These are phyloP conservation scores for Schizopygopsis pylzovi DNA, from an alignment of 2,797 vertebrate species.

Conservation along the genomic window DNA sequence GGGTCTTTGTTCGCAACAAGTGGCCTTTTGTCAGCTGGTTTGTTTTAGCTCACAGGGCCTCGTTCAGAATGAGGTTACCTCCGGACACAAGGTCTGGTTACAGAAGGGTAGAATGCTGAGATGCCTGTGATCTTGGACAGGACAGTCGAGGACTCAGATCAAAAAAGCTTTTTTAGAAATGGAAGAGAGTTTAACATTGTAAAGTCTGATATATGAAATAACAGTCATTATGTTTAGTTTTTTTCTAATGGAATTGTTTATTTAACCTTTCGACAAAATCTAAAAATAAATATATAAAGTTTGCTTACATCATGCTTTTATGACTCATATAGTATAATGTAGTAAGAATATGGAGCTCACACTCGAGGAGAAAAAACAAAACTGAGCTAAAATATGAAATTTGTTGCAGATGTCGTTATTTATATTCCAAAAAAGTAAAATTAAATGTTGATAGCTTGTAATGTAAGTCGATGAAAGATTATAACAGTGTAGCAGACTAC, in stretches of 20 bases:
- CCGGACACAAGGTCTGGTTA: slow-evolving; percentile 56
- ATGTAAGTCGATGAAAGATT: not conserved
- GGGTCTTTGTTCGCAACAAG: slow-evolving; percentile 15
- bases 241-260: not conserved
- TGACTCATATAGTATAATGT: not conserved
- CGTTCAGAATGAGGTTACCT: slow-evolving; percentile 54
- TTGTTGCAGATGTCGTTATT: not conserved
- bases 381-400: not conserved
- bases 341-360: not conserved
- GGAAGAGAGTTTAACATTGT: not conserved
- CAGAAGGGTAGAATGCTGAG: slow-evolving; percentile 58
- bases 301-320: not conserved
- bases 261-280: not conserved
- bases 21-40: slow-evolving; percentile 29
- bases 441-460: not conserved
- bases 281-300: not conserved
- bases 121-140: slow-evolving; percentile 38
- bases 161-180: not conserved
- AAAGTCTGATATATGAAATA: not conserved
- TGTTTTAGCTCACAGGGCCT: slow-evolving; percentile 19
- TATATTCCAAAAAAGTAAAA: not conserved
- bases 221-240: not conserved
- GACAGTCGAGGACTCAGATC: slow-evolving; percentile 48
- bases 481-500: not conserved
- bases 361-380: not conserved